Evolutionary conservation across 2,888 invertebrate species (phyloP).

Genomic region (Griposia aprilina): DNA sequence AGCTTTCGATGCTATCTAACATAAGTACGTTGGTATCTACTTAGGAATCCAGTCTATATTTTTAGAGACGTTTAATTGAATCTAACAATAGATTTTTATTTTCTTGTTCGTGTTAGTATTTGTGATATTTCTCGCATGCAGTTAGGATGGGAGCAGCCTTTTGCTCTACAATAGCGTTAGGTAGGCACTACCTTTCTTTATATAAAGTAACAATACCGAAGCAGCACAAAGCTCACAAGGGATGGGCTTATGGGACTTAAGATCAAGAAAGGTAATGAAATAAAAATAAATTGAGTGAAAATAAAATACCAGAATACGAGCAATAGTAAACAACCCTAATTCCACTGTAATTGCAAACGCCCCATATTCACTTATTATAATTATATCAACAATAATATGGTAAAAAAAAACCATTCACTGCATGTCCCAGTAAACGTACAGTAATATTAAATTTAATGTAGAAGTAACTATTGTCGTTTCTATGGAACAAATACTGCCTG

Average conservation of each 20-base stretch:
- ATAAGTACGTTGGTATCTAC: background rate
- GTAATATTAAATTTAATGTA: conserved; percentile 20
- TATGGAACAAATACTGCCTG: conserved; percentile 39
- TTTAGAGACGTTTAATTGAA: background rate
- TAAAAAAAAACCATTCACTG: conserved; percentile 10
- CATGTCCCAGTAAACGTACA: conserved; percentile 24
- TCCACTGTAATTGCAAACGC: conserved; percentile 6
- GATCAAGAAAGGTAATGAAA: background rate
- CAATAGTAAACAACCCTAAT: background rate
- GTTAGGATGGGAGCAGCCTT: background rate
- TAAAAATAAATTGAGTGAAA: conserved; percentile 5
- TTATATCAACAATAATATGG: conserved; percentile 6
- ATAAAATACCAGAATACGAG: background rate
- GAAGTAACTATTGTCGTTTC: conserved; percentile 2
- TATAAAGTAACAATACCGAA: background rate
- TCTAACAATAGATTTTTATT: background rate
- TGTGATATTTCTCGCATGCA: conserved; percentile 29
- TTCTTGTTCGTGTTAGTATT: background rate
- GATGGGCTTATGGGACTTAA: background rate
- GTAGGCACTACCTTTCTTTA: background rate
- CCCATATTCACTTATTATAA: conserved; percentile 4
- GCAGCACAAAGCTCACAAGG: background rate
- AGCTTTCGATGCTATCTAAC: conserved; percentile 6
- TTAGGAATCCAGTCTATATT: conserved; percentile 5
- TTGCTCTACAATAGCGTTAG: background rate